phyloP scores from a whole-genome alignment of 1,140 invertebrate species.

The Gryon sp. region DNA sequence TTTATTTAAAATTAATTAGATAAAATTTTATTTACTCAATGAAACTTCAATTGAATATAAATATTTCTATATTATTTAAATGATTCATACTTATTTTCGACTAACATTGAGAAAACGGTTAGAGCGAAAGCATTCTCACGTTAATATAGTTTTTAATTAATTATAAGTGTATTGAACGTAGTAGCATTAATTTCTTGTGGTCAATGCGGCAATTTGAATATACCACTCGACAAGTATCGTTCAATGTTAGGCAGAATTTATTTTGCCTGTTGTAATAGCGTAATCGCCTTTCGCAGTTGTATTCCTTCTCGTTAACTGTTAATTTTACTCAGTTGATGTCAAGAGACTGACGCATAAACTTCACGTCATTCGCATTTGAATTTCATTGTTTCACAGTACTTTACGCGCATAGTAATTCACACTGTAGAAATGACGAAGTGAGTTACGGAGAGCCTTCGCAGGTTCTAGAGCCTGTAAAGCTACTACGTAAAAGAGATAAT shows the following conservation, averaged over 20 bases:
- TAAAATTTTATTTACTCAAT: too few relatives aligned
- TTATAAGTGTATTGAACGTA: slow-evolving; percentile 46
- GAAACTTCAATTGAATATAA: not conserved
- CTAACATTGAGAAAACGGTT: slow-evolving; percentile 51
- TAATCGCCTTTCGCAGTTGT: slow-evolving; percentile 48
- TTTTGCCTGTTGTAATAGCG: slow-evolving; percentile 35
- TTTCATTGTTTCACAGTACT: slow-evolving; percentile 58
- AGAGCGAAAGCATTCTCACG: slow-evolving; percentile 44
- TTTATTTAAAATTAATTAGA: too few relatives aligned
- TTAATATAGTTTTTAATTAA: slow-evolving; percentile 59
- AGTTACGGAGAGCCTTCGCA: slow-evolving; percentile 21
- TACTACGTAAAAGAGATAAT: slow-evolving; percentile 56
- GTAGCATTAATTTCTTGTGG: slow-evolving; percentile 38
- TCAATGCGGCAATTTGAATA: too few relatives aligned
- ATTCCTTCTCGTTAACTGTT: slow-evolving; percentile 61
- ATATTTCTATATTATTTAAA: too few relatives aligned
- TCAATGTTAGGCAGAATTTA: slow-evolving; percentile 23
- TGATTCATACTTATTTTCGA: too few relatives aligned
- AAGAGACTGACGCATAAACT: slow-evolving; percentile 63
- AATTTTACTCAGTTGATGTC: slow-evolving; percentile 61
- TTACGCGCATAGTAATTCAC: slow-evolving; percentile 61
- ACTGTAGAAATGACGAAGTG: slow-evolving; percentile 56
- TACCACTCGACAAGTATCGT: not conserved
- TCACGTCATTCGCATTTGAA: slow-evolving; percentile 62
- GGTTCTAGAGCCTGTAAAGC: slow-evolving; percentile 37